These are phyloP conservation scores for Drosophila kohkoa DNA, from an alignment of 1,140 invertebrate species.

Conservation along the genomic window DNA sequence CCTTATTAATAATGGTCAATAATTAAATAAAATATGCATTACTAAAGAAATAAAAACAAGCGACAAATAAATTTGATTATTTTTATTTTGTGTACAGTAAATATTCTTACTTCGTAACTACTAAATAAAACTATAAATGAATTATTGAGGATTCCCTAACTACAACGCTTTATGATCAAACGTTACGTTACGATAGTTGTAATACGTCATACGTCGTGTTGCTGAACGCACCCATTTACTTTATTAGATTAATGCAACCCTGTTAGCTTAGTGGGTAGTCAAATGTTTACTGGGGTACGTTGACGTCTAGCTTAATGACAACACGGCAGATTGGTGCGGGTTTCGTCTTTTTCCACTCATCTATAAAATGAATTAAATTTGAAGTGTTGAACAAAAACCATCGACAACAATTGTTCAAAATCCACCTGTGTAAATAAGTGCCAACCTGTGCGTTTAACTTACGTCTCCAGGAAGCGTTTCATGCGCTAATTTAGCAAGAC, in stretches of 20 bases:
- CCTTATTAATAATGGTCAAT: no score
- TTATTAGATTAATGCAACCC: conserved; percentile 44
- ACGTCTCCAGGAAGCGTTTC: conserved; percentile 59
- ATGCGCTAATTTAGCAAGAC: conserved; percentile 39
- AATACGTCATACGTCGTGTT: not conserved
- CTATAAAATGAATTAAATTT: conserved; percentile 70
- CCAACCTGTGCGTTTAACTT: conserved; percentile 11
- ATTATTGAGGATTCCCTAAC: no score
- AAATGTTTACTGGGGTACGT: conserved; percentile 66
- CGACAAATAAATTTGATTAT: no score
- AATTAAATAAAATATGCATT: no score
- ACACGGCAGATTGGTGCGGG: conserved; percentile 72
- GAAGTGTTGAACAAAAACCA: conserved; percentile 36
- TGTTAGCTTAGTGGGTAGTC: not conserved
- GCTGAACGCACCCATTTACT: conserved; percentile 9
- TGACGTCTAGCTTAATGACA: conserved; percentile 69
- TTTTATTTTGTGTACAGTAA: no score
- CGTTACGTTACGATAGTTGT: no score
- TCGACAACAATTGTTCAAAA: conserved; percentile 22
- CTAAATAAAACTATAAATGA: no score
- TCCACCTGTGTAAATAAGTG: conserved; percentile 64
- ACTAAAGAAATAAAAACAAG: no score
- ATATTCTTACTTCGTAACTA: no score
- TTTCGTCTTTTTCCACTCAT: conserved; percentile 44
- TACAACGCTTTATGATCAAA: no score